phyloP scores from a whole-genome alignment of 35 echinoderm and acorn worm genomes.

The Apostichopus japonicus region DNA sequence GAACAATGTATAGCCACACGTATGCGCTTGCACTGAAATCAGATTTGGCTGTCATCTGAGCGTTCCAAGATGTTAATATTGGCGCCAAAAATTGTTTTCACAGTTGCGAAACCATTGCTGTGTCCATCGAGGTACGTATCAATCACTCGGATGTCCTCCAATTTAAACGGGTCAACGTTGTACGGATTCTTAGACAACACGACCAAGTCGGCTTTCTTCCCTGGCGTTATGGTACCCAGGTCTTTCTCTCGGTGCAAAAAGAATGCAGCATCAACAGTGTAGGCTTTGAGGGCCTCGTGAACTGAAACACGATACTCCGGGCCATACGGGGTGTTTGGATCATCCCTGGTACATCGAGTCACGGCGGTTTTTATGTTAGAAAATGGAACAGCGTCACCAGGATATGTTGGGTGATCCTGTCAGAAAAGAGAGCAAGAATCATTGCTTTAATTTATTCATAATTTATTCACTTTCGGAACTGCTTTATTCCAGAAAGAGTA shows the following conservation, averaged over 20 bases:
- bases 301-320: conserved; percentile 66
- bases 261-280: conserved; percentile 68
- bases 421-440: not conserved
- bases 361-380: conserved; percentile 64
- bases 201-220: conserved; percentile 62
- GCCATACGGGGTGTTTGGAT: conserved; percentile 60
- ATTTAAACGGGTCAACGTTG: conserved; percentile 40
- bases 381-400: conserved; percentile 52
- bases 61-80: not conserved
- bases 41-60: too few relatives aligned
- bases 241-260: conserved; percentile 45
- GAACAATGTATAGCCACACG: too few relatives aligned
- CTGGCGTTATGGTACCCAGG: conserved; percentile 47
- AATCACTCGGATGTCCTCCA: conserved; percentile 52
- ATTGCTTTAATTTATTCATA: not conserved
- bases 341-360: conserved; percentile 62
- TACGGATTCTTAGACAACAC: conserved; percentile 60
- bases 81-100: not conserved
- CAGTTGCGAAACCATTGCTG: conserved; percentile 29
- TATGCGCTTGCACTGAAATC: too few relatives aligned
- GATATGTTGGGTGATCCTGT: conserved; percentile 68
- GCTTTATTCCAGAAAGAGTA: too few relatives aligned
- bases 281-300: conserved; percentile 66
- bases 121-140: conserved; percentile 54
- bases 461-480: too few relatives aligned